phyloP scores from a whole-genome alignment of 2,888 invertebrate genomes.

The Drosophila trichaetosa region DNA sequence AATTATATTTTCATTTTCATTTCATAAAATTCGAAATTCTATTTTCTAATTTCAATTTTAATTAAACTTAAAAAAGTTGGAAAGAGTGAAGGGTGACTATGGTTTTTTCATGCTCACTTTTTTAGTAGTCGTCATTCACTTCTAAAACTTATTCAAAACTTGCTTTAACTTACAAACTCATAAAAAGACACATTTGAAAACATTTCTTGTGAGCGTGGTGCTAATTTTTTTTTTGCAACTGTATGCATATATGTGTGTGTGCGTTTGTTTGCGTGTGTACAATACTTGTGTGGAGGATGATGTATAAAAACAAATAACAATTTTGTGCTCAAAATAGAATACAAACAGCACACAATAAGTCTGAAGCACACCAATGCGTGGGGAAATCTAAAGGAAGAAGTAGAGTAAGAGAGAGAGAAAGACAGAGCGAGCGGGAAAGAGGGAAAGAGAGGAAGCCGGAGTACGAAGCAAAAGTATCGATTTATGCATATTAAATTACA shows the following conservation, averaged over 20 bases:
- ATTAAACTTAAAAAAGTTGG: neutral
- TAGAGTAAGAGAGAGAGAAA: conserved; percentile 2
- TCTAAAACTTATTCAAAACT: neutral
- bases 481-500: conserved; percentile 82
- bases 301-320: conserved; percentile 78
- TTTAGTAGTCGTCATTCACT: neutral
- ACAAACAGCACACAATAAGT: conserved; percentile 66
- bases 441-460: conserved; percentile 9
- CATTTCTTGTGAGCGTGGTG: conserved; percentile 13
- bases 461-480: conserved; percentile 70
- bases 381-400: conserved; percentile 2
- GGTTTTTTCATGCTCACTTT: neutral
- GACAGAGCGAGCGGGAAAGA: neutral
- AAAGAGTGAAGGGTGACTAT: neutral
- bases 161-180: neutral
- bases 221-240: neutral
- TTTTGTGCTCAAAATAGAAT: conserved; percentile 77
- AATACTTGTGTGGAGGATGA: conserved; percentile 34
- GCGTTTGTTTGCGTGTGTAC: neutral
- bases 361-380: conserved; percentile 47
- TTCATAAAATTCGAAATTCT: neutral
- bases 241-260: neutral
- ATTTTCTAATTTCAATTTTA: neutral
- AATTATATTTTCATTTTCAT: neutral
- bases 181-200: neutral